phyloP scores from a whole-genome alignment of 2,797 vertebrate genomes.

The Onychomys leucogaster region DNA sequence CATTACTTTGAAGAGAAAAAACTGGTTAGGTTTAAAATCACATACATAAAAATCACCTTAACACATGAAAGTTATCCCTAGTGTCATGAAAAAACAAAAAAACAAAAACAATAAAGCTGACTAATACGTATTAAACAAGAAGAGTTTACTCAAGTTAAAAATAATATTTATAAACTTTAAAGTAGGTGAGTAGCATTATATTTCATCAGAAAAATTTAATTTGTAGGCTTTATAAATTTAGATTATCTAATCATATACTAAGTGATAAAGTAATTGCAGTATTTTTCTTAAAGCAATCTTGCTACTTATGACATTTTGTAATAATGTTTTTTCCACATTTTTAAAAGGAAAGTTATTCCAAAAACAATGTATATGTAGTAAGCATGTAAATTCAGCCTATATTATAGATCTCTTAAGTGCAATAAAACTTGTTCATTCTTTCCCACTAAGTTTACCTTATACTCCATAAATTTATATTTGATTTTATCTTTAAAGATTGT shows the following conservation, averaged over 20 bases:
- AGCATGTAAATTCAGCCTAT: neutral
- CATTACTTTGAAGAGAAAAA: slow-evolving; percentile 68
- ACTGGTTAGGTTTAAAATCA: slow-evolving; percentile 71
- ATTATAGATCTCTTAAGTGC: neutral
- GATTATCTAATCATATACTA: slow-evolving; percentile 43
- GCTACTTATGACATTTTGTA: neutral
- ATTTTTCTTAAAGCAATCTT: neutral
- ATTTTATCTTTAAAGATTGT: neutral
- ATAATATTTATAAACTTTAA: slow-evolving; percentile 66
- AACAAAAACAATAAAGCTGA: slow-evolving; percentile 79
- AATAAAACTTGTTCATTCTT: neutral
- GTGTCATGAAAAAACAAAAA: slow-evolving; percentile 67
- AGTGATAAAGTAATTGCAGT: neutral
- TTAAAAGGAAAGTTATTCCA: neutral
- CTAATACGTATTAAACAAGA: slow-evolving; percentile 78
- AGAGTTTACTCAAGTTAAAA: slow-evolving; percentile 61
- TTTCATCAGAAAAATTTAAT: slow-evolving; percentile 34
- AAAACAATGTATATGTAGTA: neutral
- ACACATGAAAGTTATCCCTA: slow-evolving; percentile 76
- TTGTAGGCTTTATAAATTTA: slow-evolving; percentile 48
- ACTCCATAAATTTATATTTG: neutral
- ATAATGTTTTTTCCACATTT: neutral
- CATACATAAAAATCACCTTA: slow-evolving; percentile 81
- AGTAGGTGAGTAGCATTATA: slow-evolving; percentile 12
- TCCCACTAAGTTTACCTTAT: neutral